Conservation (phyloP, 1,140 invertebrate genomes). For the Conopomorpha cramerella region DNA sequence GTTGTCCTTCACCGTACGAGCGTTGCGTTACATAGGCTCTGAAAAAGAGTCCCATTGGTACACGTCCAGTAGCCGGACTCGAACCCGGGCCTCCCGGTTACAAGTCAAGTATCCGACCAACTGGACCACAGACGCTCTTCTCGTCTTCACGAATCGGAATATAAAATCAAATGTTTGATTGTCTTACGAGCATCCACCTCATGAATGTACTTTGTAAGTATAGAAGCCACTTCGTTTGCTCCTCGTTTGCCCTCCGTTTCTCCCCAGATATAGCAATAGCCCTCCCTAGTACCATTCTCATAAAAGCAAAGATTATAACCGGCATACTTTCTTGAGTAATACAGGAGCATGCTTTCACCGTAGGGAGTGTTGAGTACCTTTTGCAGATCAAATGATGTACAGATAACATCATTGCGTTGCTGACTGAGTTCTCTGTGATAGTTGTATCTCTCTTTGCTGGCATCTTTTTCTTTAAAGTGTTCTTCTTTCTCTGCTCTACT, state of each 20-base stretch:
- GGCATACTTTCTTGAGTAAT: conserved; percentile 8
- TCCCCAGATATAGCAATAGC: conserved; percentile 32
- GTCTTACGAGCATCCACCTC: conserved; percentile 4
- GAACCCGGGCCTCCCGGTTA: no score
- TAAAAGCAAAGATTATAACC: no score
- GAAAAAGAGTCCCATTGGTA: no score
- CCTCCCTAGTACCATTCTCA: conserved; percentile 15
- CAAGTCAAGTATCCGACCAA: no score
- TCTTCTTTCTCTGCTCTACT: conserved; percentile 1
- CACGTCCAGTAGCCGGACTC: no score
- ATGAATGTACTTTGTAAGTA: conserved; percentile 9
- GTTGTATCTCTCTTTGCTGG: conserved; percentile 5
- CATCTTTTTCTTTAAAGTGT: conserved; percentile 6
- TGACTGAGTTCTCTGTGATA: conserved; percentile 8
- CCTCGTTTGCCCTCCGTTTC: conserved; percentile 33
- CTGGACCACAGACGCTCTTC: no score
- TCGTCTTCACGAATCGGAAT: conserved; percentile 3
- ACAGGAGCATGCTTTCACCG: no score
- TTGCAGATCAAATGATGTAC: conserved; percentile 6
- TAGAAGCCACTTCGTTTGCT: conserved; percentile 25
- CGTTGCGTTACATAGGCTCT: no score
- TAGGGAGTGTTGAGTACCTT: no score
- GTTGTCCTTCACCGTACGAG: no score
- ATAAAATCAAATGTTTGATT: neutral
- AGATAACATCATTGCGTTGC: neutral